Conservation (phyloP, 2,113 vertebrate species). For the Speoplatyrhinus poulsoni region DNA sequence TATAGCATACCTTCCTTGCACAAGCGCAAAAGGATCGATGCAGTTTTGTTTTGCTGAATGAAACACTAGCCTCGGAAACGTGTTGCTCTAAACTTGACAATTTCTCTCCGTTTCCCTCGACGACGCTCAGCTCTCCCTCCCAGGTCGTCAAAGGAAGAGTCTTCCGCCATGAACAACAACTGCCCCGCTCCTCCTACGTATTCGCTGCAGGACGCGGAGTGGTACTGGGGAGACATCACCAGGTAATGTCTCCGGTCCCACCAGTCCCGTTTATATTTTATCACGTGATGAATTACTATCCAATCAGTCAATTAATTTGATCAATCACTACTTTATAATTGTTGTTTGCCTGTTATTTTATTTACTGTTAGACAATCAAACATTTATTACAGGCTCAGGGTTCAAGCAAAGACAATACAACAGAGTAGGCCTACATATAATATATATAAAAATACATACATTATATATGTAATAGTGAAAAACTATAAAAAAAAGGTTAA, state of each 20-base stretch:
- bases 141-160: conserved; percentile 86
- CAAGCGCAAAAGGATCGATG: conserved; percentile 3
- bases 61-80: background rate
- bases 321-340: conserved; percentile 5
- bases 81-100: background rate
- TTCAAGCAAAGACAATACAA: too few species aligned
- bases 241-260: conserved; percentile 74
- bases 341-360: conserved; percentile 25
- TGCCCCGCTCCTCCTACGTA: conserved; percentile 72
- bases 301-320: background rate
- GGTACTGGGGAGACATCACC: conserved; percentile 97
- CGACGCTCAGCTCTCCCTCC: conserved; percentile 88
- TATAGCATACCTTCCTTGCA: background rate
- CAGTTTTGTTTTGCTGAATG: background rate
- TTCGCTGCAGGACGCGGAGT: conserved; percentile 89
- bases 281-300: background rate
- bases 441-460: too few species aligned
- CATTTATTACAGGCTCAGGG: too few species aligned
- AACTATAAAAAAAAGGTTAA: too few species aligned
- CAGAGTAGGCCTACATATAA: too few species aligned
- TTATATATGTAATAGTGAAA: too few species aligned
- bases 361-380: background rate
- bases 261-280: background rate
- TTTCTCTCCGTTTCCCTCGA: background rate
- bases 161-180: conserved; percentile 82